A percentile compares a stretch with the other conserved stretches of the same genome.
Evolutionary conservation across 2,113 vertebrate genomes (phyloP).

Genomic region (Cettia cetti): DNA sequence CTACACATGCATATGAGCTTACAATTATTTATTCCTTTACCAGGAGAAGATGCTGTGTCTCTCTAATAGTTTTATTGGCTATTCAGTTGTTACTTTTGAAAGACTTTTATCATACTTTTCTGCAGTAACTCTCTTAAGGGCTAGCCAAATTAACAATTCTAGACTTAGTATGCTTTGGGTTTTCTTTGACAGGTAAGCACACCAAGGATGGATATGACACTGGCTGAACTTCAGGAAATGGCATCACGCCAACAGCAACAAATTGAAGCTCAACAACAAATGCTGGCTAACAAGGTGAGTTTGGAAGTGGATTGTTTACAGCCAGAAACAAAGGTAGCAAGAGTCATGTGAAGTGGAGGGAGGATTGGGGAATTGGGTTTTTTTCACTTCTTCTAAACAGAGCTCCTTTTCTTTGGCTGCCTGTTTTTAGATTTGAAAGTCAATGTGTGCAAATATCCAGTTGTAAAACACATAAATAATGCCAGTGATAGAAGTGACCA

Average conservation of each 20-base stretch:
- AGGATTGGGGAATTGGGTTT: background rate
- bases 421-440: background rate
- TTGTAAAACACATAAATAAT: background rate
- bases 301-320: background rate
- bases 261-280: constrained; percentile 92
- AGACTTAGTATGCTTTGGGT: background rate
- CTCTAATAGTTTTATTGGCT: background rate
- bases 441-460: background rate
- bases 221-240: constrained; percentile 96
- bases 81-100: background rate
- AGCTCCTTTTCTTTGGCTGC: background rate
- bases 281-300: constrained; percentile 90
- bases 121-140: background rate
- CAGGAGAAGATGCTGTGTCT: background rate
- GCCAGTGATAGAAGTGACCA: background rate
- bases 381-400: background rate
- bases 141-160: background rate
- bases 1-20: rapidly evolving
- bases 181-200: constrained; percentile 74
- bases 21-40: background rate
- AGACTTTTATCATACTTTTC: background rate
- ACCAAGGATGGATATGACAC: constrained; percentile 93
- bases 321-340: background rate
- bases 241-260: constrained; percentile 95
- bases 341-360: background rate